Evolutionary conservation across 2,888 invertebrate genomes (phyloP), one percentile per base, ranked within the genome.

Genomic region (Stenoptilia bipunctidactyla): DNA sequence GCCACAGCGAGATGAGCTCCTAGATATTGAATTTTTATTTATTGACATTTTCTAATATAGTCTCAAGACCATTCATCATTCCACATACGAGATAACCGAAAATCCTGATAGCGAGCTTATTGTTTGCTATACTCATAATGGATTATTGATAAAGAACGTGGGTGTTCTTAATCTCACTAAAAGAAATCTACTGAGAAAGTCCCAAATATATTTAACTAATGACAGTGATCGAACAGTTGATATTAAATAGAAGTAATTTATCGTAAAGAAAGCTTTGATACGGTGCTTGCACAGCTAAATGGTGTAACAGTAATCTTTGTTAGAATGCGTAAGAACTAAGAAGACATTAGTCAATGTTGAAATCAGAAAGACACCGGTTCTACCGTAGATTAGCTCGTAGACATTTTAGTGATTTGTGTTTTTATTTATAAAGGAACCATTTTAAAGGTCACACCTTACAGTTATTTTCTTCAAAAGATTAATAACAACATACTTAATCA

Each of bases 81-180:
- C 53, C 55, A 50, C 51, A 44, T 48, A 20, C 8, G 20, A 61
- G 74, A 76, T 77, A 70, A 14, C 60, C 52, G 49, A 47, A 56
- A 58, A 53, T 53, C 51, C 68, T 63, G 82, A 83, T 82, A 82
- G 74, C 71, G 58, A 53, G 58, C 62, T 74, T 67, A 82, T 83
- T 83, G 83, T 83, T 80, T 77, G 71, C 58, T 62, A 63, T 74
- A 66, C 68, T 61, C 62, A 67, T 82, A 83, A 83, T 83, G 79
- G 82, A 80, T 80, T 83, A 80, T 76, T 83, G 82, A 83, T 83
- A 82, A 80, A 71, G 66, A 57, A 75, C 65, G 79, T 80, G 82
- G 82, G 80, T 79, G 80, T 79, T 66, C 76, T 61, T 77, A 76
- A 80, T 80, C 80, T 79, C 53, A 50, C 43, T 42, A 48, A 56